Conservation (phyloP, 1,140 invertebrate species). For the Wiebesia pumilae region DNA sequence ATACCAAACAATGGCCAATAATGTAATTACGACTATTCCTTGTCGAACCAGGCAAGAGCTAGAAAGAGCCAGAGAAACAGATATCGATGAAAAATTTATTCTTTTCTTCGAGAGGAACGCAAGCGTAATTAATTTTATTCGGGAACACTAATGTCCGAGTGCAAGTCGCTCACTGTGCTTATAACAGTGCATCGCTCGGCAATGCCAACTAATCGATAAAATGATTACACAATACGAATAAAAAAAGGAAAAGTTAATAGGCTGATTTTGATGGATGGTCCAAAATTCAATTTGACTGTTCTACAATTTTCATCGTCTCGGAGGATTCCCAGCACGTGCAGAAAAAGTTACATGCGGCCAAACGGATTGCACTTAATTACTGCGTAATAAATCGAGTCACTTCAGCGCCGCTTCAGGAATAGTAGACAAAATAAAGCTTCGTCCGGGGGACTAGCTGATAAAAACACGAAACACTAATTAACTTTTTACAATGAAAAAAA, state of each 20-base stretch:
- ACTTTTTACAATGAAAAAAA: constrained; percentile 49
- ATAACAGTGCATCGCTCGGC: background rate
- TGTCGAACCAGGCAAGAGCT: no score
- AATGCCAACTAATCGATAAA: background rate
- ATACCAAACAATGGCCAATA: no score
- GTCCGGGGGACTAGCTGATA: background rate
- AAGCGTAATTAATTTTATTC: no score
- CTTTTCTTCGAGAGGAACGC: no score
- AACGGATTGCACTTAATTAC: constrained; percentile 41
- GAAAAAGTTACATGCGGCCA: background rate
- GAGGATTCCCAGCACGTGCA: background rate
- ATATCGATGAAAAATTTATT: no score
- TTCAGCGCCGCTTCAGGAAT: constrained; percentile 4
- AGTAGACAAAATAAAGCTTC: constrained; percentile 35
- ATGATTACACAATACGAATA: background rate
- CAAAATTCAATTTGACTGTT: background rate
- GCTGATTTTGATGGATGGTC: background rate
- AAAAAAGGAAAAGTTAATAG: background rate
- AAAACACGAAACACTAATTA: constrained; percentile 51
- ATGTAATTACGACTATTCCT: no score
- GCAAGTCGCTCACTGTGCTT: background rate
- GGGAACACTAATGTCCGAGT: background rate
- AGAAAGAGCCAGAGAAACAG: no score
- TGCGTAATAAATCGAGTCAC: constrained; percentile 44
- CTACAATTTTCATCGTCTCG: background rate